Conservation (phyloP, 2,797 vertebrate species). For the Cyprinodon diabolis region DNA sequence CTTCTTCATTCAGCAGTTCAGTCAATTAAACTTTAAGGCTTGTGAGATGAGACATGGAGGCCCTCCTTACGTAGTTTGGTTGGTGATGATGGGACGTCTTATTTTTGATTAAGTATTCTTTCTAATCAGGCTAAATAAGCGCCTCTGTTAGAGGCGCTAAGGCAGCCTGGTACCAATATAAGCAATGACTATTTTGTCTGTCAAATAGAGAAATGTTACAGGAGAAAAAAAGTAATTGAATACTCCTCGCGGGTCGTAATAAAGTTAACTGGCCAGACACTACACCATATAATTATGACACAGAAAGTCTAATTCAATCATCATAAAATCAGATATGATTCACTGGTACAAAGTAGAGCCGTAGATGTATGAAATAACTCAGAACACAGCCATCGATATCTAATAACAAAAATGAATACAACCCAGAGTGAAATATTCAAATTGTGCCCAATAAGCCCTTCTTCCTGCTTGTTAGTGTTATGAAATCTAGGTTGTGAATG, state of each 20-base stretch:
- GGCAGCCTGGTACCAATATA: slow-evolving; percentile 12
- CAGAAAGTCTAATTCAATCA: neutral
- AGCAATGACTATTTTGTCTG: neutral
- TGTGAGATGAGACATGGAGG: neutral
- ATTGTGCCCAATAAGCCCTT: no score
- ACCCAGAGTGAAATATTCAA: no score
- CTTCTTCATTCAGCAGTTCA: no score
- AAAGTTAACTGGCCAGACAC: neutral
- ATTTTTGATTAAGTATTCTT: neutral
- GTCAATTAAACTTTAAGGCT: no score
- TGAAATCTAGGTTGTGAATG: no score
- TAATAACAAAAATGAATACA: no score
- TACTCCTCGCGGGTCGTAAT: neutral
- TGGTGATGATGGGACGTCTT: slow-evolving; percentile 14
- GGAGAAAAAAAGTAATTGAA: slow-evolving; percentile 10
- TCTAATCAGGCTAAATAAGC: slow-evolving; percentile 14
- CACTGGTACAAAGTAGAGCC: no score
- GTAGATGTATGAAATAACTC: no score
- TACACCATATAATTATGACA: neutral
- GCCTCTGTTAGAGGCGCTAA: neutral
- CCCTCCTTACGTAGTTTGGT: slow-evolving; percentile 12
- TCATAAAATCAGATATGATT: no score
- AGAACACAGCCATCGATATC: no score
- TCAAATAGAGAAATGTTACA: neutral
- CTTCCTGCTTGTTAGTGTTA: no score